A percentile compares a stretch with the other conserved stretches of the same genome.
These are phyloP conservation scores for Himalopsyche anomala DNA, from an alignment of 2,888 invertebrate species.

Conservation along the genomic window DNA sequence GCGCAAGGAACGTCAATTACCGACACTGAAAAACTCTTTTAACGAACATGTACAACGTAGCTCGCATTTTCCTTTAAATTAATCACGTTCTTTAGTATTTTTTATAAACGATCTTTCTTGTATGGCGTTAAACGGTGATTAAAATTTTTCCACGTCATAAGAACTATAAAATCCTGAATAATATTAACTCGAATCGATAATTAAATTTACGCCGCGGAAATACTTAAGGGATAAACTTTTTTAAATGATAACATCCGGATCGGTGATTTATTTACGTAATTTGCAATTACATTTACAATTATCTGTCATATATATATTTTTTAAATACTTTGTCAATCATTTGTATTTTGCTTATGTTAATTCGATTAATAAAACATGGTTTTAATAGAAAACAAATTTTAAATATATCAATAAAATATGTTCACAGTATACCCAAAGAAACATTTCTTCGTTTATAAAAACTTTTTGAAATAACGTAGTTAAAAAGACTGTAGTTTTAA, in stretches of 20 bases:
- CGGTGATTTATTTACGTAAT: not conserved
- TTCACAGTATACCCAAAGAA: not conserved
- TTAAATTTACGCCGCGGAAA: not conserved
- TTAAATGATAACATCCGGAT: not conserved
- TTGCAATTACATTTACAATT: too few relatives aligned
- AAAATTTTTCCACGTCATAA: slow-evolving; percentile 1
- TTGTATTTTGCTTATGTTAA: too few relatives aligned
- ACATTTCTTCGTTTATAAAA: not conserved
- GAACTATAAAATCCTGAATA: not conserved
- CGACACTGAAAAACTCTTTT: not conserved
- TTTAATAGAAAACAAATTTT: too few relatives aligned
- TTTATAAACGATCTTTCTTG: not conserved
- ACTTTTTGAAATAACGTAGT: too few relatives aligned
- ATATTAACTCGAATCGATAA: not conserved
- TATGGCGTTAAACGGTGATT: slow-evolving; percentile 17
- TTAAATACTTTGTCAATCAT: too few relatives aligned
- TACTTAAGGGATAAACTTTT: not conserved
- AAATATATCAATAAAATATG: too few relatives aligned
- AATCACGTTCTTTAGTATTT: slow-evolving; percentile 24
- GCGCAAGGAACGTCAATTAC: slow-evolving; percentile 40
- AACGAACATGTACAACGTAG: slow-evolving; percentile 16
- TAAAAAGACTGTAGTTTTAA: too few relatives aligned
- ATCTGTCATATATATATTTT: too few relatives aligned
- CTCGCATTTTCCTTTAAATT: slow-evolving; percentile 24
- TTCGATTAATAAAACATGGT: too few relatives aligned